Evolutionary conservation across 2,113 vertebrate species (phyloP), one percentile per base, ranked within the genome.

Genomic region (Cyrtonyx montezumae): DNA sequence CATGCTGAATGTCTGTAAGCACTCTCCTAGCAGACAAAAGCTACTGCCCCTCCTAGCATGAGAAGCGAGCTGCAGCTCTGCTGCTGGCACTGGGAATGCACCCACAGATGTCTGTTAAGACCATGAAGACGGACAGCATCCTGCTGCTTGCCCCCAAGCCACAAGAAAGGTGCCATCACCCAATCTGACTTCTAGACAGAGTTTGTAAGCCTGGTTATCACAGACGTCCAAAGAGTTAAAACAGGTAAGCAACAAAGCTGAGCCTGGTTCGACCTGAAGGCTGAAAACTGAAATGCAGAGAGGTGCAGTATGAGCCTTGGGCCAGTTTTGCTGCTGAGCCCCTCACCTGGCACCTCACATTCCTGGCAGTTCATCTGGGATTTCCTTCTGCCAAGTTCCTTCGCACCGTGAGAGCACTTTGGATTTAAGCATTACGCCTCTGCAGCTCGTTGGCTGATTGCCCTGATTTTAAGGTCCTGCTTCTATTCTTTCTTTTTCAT

Each of bases 51-150:
- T 36, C n/a, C 80, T 70, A 15, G 28, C 0, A 0, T 3, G 23
- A 62, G 23, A 62, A 86, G 9, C 4, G 7, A 85, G 40, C n/a
- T 30, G 3, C 68, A 85, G 0, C n/a, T 13, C 0, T 5, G 13
- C 19, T 32, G 56, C 21, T 69, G 2, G 0, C 1, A 5, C 28
- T 11, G 62, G 82, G 36, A 91, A 55, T 0, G 1, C 1, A 48
- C 12, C 17, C 49, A 42, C 86, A 63, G 37, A 16, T 17, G 19
- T 11, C 49, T 61, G 1, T 10, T 20, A 28, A 58, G 45, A 23
- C 3, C 34, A 11, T 0, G 46, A 49, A 2, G 11, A 21, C 43
- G 34, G 61, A 11, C 68, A 43, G 23, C n/a, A 42, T 8, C 42
- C 69, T 55, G 22, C 40, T 71, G 16, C 10, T 61, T 66, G 14